phyloP scores from a whole-genome alignment of 2,797 vertebrate species.

The Phoebastria nigripes region DNA sequence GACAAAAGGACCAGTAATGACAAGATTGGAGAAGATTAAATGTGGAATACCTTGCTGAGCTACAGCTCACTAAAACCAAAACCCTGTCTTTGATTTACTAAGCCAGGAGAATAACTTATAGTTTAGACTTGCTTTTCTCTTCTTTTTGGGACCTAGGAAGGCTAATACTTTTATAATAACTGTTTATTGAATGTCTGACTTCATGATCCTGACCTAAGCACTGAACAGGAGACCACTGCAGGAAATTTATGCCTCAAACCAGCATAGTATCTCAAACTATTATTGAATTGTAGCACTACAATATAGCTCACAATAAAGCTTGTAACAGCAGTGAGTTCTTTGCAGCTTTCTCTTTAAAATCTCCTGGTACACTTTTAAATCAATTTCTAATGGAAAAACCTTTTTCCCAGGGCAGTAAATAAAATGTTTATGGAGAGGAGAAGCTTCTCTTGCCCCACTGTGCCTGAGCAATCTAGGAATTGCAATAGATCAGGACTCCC shows the following conservation, averaged over 20 bases:
- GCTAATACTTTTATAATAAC: constrained; percentile 52
- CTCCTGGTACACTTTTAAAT: constrained; percentile 43
- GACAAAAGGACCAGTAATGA: not conserved
- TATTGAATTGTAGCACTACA: constrained; percentile 51
- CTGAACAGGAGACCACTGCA: constrained; percentile 21
- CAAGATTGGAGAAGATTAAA: not conserved
- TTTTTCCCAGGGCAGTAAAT: constrained; percentile 28
- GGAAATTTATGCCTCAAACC: constrained; percentile 57
- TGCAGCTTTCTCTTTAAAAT: constrained; percentile 46
- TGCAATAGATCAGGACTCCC: not conserved
- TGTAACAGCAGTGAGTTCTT: constrained; percentile 19
- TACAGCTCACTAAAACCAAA: constrained; percentile 4
- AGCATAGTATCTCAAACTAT: constrained; percentile 17
- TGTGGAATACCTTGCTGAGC: not conserved
- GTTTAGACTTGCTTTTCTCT: constrained; percentile 25
- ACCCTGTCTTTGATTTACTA: constrained; percentile 29
- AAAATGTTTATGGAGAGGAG: not conserved
- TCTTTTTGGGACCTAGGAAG: not conserved
- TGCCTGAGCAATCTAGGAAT: not conserved
- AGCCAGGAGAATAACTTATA: constrained; percentile 23
- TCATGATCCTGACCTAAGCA: constrained; percentile 51
- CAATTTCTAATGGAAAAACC: not conserved
- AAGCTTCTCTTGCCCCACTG: not conserved
- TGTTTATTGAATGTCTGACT: constrained; percentile 47
- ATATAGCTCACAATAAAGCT: constrained; percentile 51